phyloP scores from a whole-genome alignment of 2,888 invertebrate species.

The Rhopalosiphum nymphaeae region DNA sequence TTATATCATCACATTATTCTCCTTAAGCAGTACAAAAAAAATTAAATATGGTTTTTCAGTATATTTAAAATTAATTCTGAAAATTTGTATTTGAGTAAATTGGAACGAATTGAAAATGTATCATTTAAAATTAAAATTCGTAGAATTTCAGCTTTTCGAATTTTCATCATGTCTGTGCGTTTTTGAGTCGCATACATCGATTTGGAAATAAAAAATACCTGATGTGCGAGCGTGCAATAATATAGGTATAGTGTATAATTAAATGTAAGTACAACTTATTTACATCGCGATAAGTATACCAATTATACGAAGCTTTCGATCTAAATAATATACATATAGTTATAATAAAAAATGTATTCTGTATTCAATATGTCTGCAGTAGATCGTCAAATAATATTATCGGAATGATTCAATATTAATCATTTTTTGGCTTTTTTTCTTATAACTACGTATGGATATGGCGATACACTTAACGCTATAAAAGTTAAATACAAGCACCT shows the following conservation, averaged over 20 bases:
- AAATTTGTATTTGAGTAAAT: no score
- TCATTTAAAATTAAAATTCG: background rate
- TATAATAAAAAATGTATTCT: no score
- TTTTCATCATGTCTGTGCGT: no score
- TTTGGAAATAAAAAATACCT: background rate
- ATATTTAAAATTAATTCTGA: no score
- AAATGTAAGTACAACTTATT: background rate
- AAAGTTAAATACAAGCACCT: background rate
- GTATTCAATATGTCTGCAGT: no score
- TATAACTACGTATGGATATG: background rate
- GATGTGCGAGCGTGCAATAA: background rate
- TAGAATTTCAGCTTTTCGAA: background rate
- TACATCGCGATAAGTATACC: no score
- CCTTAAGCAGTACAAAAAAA: no score
- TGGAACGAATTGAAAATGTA: no score
- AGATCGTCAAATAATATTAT: no score
- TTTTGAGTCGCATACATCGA: background rate
- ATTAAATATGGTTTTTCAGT: no score
- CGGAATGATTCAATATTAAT: background rate
- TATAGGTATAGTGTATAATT: background rate
- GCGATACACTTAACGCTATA: background rate
- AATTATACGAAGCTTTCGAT: background rate
- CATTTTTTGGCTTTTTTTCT: background rate
- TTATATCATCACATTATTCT: no score
- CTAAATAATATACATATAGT: background rate